These are phyloP conservation scores for Pseudomyrmex concolor DNA, from an alignment of 1,140 invertebrate species.

Conservation along the genomic window DNA sequence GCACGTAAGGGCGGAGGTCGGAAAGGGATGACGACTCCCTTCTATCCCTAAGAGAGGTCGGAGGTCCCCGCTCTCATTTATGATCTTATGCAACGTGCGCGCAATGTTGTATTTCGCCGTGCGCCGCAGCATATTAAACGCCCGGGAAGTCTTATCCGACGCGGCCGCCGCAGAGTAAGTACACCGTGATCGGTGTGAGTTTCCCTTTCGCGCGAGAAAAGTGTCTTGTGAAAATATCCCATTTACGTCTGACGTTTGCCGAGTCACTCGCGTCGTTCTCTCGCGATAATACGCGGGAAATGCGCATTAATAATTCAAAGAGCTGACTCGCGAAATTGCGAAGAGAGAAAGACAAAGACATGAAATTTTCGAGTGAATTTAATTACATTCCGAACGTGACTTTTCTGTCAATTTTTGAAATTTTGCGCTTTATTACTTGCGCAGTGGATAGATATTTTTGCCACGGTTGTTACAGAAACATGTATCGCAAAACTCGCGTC, in stretches of 20 bases:
- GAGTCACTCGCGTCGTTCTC: slow-evolving; percentile 4
- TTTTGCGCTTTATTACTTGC: neutral
- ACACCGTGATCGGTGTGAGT: slow-evolving; percentile 71
- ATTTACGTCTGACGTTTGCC: neutral
- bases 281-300: neutral
- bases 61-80: slow-evolving; percentile 77
- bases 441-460: neutral
- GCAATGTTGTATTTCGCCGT: slow-evolving; percentile 78
- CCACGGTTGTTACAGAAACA: too few species aligned
- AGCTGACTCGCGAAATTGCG: neutral
- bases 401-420: slow-evolving; percentile 15
- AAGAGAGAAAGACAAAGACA: neutral
- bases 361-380: neutral
- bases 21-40: slow-evolving; percentile 79
- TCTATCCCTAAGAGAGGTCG: slow-evolving; percentile 61
- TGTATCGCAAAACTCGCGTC: neutral
- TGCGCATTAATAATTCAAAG: slow-evolving; percentile 19
- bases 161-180: slow-evolving; percentile 26
- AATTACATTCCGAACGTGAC: slow-evolving; percentile 18
- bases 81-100: slow-evolving; percentile 81
- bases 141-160: slow-evolving; percentile 72
- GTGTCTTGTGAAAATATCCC: slow-evolving; percentile 3
- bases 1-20: slow-evolving; percentile 43
- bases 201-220: slow-evolving; percentile 41
- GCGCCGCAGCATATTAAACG: slow-evolving; percentile 79